Conservation (phyloP, 2,113 vertebrate species). For the Corythornis vintsioides region DNA sequence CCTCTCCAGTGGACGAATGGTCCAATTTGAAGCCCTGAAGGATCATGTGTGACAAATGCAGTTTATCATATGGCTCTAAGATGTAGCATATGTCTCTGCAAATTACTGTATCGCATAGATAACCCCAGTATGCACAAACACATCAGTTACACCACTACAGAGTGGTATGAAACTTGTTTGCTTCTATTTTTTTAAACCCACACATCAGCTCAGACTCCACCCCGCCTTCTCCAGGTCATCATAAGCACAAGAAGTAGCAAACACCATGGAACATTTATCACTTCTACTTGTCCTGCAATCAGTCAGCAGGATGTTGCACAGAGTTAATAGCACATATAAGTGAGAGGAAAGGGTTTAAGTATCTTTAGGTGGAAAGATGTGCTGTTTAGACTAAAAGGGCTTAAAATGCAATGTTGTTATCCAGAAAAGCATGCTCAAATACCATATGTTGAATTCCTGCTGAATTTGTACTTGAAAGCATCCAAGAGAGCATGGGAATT, state of each 20-base stretch:
- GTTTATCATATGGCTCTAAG: not conserved
- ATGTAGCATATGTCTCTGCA: not conserved
- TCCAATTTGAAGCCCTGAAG: not conserved
- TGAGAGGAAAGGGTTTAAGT: not conserved
- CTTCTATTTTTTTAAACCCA: constrained; percentile 25
- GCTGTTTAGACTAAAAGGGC: not conserved
- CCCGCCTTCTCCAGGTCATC: not conserved
- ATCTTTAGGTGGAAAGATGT: not conserved
- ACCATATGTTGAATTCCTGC: not conserved
- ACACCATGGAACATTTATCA: not conserved
- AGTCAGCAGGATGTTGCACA: not conserved
- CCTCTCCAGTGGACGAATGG: not conserved
- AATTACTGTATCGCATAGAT: not conserved
- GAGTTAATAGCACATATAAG: not conserved
- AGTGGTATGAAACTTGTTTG: not conserved
- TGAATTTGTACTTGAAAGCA: not conserved
- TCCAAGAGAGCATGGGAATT: not conserved
- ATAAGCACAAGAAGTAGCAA: not conserved
- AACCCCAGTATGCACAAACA: constrained; percentile 3
- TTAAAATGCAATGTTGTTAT: not conserved
- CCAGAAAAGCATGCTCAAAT: not conserved
- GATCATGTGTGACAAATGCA: not conserved
- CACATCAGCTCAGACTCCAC: not conserved
- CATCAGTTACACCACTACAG: not conserved
- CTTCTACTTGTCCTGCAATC: not conserved